Base-by-base conservation (phyloP, 2,797 vertebrate genomes). In the Lutjanus campechanus region DNA sequence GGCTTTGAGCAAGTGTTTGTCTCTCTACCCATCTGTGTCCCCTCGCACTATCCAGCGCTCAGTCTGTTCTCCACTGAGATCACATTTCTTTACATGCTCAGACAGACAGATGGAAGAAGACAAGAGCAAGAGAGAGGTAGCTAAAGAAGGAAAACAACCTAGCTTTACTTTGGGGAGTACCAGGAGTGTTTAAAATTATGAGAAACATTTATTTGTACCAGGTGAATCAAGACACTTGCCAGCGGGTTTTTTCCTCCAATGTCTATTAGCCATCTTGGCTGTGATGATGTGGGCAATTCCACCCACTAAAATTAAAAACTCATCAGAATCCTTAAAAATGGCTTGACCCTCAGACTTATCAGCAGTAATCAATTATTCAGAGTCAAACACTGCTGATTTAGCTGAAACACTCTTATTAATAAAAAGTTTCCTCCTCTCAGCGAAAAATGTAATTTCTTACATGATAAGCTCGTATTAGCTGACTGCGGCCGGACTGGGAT, bases 311-410 rank as follows among this genome's bases (percentile, higher is more conserved):
- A 83, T 90, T 84, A 70, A 85, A 82, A 88, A 62, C 56, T 77
- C 81, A 82, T 83, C 66, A 80, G 58, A 63, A 16, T 66, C 77
- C 55, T 58, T 44, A n/a, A 65, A 78, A 70, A 58, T 79, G 76
- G 44, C 60, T 69, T 76, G 79, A 81, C 82, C 73, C 54, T 84
- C 63, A 36, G 51, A 74, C 75, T 70, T 64, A 81, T 88, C 51
- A 54, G 62, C 59, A 16, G 44, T 12, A 54, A 86, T 91, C 59
- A 81, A 83, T 85, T 81, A 91, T 86, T 82, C 67, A 88, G 46
- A 69, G 54, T 54, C 41, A 71, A 83, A 77, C 29, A n/a, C 22
- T 19, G 82, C 65, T 88, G 59, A 83, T 73, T 68, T 53, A 79
- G 68, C 59, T 44, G 61, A 75, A 59, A 46, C 69, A 63, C 55